A percentile compares a stretch with the other conserved stretches of the same genome.
Conservation (phyloP, 2,888 invertebrate genomes). For the Endotricha flammealis region DNA sequence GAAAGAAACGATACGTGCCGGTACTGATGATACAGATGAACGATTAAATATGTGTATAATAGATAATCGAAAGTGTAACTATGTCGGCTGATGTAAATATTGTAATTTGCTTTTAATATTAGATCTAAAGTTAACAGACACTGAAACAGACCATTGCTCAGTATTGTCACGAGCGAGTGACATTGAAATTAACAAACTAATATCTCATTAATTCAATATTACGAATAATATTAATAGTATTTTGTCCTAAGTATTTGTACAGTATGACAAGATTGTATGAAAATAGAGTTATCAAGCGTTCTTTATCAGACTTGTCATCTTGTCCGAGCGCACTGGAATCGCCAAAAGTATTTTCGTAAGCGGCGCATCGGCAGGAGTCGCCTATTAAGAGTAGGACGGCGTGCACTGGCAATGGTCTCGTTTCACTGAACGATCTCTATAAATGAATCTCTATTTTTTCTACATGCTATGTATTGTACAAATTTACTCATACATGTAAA, state of each 20-base stretch:
- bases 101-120: conserved; percentile 72
- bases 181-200: conserved; percentile 3
- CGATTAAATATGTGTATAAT: conserved; percentile 54
- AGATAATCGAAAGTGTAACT: conserved; percentile 46
- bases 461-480: conserved; percentile 76
- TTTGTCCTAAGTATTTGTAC: neutral
- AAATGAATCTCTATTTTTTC: conserved; percentile 78
- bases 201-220: conserved; percentile 2
- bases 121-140: conserved; percentile 61
- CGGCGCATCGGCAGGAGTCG: too few species aligned
- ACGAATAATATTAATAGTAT: conserved; percentile 8
- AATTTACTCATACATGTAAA: conserved; percentile 70
- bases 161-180: conserved; percentile 24
- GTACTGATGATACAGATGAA: conserved; percentile 31
- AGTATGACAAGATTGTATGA: too few species aligned
- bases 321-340: too few species aligned
- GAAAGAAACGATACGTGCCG: conserved; percentile 21
- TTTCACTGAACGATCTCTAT: conserved; percentile 75
- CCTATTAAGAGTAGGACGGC: too few species aligned
- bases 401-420: conserved; percentile 60
- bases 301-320: too few species aligned
- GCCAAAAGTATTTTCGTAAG: too few species aligned
- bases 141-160: conserved; percentile 73
- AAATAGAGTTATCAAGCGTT: too few species aligned
- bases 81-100: conserved; percentile 68